Evolutionary conservation across 2,113 vertebrate genomes (phyloP), one percentile per base, ranked within the genome.

Genomic region (Hydrochoerus hydrochaeris): DNA sequence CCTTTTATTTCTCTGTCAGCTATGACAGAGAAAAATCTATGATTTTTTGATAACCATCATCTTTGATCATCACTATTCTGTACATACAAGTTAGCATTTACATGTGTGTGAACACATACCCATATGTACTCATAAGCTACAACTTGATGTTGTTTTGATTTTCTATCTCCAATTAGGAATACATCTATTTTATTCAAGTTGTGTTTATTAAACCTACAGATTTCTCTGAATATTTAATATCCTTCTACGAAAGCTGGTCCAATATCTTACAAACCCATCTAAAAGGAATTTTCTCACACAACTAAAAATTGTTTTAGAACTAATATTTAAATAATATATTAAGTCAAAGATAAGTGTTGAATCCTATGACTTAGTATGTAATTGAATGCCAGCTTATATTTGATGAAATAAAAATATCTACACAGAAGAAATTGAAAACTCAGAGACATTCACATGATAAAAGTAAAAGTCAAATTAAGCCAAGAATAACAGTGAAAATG

Each of bases 211-310:
- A 78, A 80, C 46, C 49, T 83, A 75, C 65, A 88, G 32, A 75
- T 94, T 65, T 90, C 57, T 78, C 67, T 93, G 20, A 38, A 91
- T 30, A 91, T 49, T 96, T 60, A 94, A 69, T 85, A 46, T 63
- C 38, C 69, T 52, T 35, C 62, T 49, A 41, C 32, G 8, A 91
- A 69, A 95, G 22, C 35, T 81, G 65, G 90, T 88, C 17, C 46
- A 88, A n/a, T n/a, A 78, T 58, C 38, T 94, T 54, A 83, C 46
- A 85, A 69, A 1, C 16, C 10, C 46, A 85, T 65, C 12, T 73
- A 75, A 82, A 95, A 91, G 32, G 3, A 81, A 93, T 67, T 84
- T 87, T 87, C n/a, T 91, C 32, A 93, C 54, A 9, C 85, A 52
- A 7, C 62, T 35, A 58, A 86, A 85, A 7, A 46, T 11, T 83